Evolutionary conservation across 2,888 invertebrate species (phyloP).

Genomic region (Eugnorisma glareosa): DNA sequence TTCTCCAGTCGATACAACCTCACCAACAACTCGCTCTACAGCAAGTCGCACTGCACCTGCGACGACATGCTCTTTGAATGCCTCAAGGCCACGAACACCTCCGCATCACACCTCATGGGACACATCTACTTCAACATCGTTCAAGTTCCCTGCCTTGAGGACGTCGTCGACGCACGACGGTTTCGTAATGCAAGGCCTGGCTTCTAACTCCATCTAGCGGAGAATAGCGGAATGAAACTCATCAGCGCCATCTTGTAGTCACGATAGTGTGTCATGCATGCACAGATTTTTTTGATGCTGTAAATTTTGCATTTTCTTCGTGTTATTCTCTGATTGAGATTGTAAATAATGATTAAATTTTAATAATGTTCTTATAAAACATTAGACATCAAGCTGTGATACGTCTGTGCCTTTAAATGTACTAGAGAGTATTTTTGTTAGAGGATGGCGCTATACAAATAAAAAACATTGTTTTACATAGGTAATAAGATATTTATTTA

Average conservation of each 20-base stretch:
- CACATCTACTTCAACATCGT: constrained; percentile 96
- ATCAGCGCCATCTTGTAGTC: constrained; percentile 83
- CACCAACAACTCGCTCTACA: constrained; percentile 95
- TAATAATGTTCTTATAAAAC: constrained; percentile 73
- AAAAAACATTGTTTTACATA: constrained; percentile 70
- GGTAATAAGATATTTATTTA: constrained; percentile 77
- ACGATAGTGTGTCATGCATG: constrained; percentile 75
- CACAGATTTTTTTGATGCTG: constrained; percentile 74
- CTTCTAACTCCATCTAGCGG: constrained; percentile 83
- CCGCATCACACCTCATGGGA: constrained; percentile 94
- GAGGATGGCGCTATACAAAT: constrained; percentile 84
- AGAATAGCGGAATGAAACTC: constrained; percentile 71
- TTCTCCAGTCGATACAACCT: constrained; percentile 94
- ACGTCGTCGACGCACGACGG: constrained; percentile 82
- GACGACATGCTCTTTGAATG: constrained; percentile 96
- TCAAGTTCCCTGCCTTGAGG: constrained; percentile 93
- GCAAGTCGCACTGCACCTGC: constrained; percentile 97
- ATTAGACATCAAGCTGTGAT: constrained; percentile 88
- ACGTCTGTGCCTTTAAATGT: constrained; percentile 88
- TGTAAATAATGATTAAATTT: constrained; percentile 76
- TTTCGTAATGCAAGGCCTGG: constrained; percentile 89
- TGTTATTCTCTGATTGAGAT: constrained; percentile 63
- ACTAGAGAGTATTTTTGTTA: constrained; percentile 76
- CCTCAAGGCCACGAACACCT: constrained; percentile 93
- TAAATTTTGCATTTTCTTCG: constrained; percentile 63